phyloP scores from a whole-genome alignment of 2,888 invertebrate species.

The Oscheius sp. region DNA sequence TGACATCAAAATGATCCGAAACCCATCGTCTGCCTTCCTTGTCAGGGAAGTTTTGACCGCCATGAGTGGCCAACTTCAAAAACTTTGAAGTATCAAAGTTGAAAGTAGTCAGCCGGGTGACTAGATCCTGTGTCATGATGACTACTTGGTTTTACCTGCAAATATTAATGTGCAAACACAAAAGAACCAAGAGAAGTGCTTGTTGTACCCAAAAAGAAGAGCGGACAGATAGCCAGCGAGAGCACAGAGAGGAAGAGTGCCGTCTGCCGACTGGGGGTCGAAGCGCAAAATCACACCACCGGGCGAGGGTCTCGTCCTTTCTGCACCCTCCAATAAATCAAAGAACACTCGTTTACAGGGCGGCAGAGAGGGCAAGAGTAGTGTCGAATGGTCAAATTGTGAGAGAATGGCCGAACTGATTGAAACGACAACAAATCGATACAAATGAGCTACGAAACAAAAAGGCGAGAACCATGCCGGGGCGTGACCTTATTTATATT shows the following conservation, averaged over 20 bases:
- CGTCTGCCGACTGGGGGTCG: slow-evolving; percentile 33
- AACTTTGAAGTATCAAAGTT: slow-evolving; percentile 53
- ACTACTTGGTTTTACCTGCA: slow-evolving; percentile 20
- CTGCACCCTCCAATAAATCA: slow-evolving; percentile 13
- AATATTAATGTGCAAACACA: neutral
- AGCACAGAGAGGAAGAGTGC: slow-evolving; percentile 7
- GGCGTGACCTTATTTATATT: too few relatives aligned
- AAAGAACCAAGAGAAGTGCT: neutral
- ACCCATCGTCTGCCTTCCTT: slow-evolving; percentile 53
- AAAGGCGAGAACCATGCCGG: too few relatives aligned
- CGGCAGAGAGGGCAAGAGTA: neutral
- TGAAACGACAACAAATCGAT: too few relatives aligned
- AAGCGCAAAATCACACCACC: slow-evolving; percentile 34
- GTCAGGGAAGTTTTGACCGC: slow-evolving; percentile 58
- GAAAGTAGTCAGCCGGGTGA: slow-evolving; percentile 48
- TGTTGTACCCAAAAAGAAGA: neutral
- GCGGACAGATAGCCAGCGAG: slow-evolving; percentile 15
- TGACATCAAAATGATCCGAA: slow-evolving; percentile 65
- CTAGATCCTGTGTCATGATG: slow-evolving; percentile 32
- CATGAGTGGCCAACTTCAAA: slow-evolving; percentile 49
- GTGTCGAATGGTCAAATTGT: too few relatives aligned
- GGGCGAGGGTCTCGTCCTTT: slow-evolving; percentile 21
- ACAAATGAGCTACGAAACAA: too few relatives aligned
- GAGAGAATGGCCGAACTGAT: too few relatives aligned
- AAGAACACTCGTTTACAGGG: slow-evolving; percentile 11